Evolutionary conservation across 2,888 invertebrate species (phyloP), one percentile per base, ranked within the genome.

Genomic region (Junonia oenone): DNA sequence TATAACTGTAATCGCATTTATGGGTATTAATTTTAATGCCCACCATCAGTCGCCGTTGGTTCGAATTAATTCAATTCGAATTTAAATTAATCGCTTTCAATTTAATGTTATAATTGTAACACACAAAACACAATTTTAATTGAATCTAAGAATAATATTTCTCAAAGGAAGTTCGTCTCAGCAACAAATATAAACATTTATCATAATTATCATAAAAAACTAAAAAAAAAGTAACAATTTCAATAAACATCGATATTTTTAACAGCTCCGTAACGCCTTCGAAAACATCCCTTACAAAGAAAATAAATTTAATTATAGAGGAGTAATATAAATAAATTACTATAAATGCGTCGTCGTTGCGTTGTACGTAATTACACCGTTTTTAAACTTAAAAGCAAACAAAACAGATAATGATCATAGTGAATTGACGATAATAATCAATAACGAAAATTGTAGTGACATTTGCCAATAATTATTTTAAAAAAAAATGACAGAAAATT

Each of bases 381-480:
- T 53, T 38, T 31, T 53, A 22, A 33, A 38, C 6, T 13, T 26
- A 3, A 9, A 47, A 38, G 22, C 15, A 47, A 53, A 53, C 38
- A 47, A 47, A 43, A 27, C 31, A n/a, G 53, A 38, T 47, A 38
- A 53, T 40, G 11, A 53, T 31, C 29, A 13, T 22, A 11, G 11
- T 2, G 13, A 43, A 26, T 26, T 40, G 46, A 53, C 45, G 45
- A 57, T 33, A 57, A 45, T 29, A 43, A 52, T 37, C 45, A 31
- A 57, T 57, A 22, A 53, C 45, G 45, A 50, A 53, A 57, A 53
- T 46, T 53, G 45, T 48, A 31, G 45, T 57, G 53, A 57, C 57
- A 57, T 57, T 57, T 46, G 14, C 29, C 29, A 26, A 43, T 22
- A 14, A 31, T 40, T 14, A 40, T 31, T 40, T 40, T 19, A 4